Conservation (phyloP, 2,888 invertebrate species). For the Amphipyra tragopoginis region DNA sequence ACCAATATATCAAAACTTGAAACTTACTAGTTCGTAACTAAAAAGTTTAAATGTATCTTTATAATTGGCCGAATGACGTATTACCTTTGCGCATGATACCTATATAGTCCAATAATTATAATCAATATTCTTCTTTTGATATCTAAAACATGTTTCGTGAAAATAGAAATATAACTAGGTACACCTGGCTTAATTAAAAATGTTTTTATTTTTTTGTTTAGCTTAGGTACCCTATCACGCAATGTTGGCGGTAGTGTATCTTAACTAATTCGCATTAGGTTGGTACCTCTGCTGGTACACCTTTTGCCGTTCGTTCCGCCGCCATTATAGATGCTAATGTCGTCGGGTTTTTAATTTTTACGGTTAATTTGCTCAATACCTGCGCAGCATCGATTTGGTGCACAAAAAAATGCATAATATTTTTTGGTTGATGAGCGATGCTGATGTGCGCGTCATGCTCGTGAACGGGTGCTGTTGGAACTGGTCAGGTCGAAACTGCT, state of each 20-base stretch:
- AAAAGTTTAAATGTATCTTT: conserved; percentile 7
- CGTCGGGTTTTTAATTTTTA: too few species aligned
- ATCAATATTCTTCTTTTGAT: conserved; percentile 44
- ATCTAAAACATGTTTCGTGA: conserved; percentile 26
- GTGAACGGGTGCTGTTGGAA: too few species aligned
- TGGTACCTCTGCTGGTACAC: conserved; percentile 2
- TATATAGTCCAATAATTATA: conserved; percentile 21
- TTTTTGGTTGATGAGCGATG: too few species aligned
- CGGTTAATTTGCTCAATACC: too few species aligned
- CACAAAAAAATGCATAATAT: too few species aligned
- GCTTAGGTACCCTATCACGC: conserved; percentile 69
- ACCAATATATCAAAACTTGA: not conserved
- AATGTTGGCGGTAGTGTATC: conserved; percentile 32
- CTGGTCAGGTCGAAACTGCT: too few species aligned
- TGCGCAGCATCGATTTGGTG: too few species aligned
- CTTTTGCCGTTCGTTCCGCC: conserved; percentile 14
- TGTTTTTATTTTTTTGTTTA: conserved; percentile 31
- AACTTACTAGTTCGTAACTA: not conserved
- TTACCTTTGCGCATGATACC: conserved; percentile 40
- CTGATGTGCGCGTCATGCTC: too few species aligned
- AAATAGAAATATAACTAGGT: conserved; percentile 41
- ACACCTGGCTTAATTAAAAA: conserved; percentile 52
- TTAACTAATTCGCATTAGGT: conserved; percentile 38
- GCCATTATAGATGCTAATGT: conserved; percentile 9
- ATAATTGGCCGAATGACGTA: conserved; percentile 33